Percentiles rank a stretch among this genome's conserved stretches.
phyloP scores from a whole-genome alignment of 1,140 invertebrate species.

The Calycopis cecrops region DNA sequence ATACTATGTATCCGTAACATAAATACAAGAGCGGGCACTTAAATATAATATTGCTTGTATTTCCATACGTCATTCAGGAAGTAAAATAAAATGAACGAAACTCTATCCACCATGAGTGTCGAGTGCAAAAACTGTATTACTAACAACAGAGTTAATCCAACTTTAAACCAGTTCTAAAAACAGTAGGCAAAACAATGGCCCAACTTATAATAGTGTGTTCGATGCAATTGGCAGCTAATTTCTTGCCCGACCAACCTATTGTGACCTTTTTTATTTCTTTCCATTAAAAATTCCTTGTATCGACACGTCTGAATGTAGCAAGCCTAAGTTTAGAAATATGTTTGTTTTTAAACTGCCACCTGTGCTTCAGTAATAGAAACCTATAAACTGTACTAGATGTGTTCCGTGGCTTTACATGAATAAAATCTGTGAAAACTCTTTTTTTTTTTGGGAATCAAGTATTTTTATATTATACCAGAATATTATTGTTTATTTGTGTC shows the following conservation, averaged over 20 bases:
- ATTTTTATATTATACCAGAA: too few species aligned
- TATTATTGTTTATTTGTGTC: too few species aligned
- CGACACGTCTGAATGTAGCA: not conserved
- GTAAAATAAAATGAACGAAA: slow-evolving; percentile 7
- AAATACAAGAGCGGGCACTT: too few species aligned
- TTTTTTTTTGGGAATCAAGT: too few species aligned
- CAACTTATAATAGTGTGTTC: slow-evolving; percentile 70
- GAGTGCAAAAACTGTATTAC: slow-evolving; percentile 24
- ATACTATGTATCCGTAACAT: too few species aligned
- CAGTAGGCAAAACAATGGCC: slow-evolving; percentile 56
- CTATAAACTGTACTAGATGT: too few species aligned
- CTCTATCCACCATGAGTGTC: slow-evolving; percentile 2
- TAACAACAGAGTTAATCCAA: slow-evolving; percentile 46
- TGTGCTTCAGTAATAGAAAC: too few species aligned
- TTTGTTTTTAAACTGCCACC: slow-evolving; percentile 13
- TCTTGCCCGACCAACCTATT: slow-evolving; percentile 50
- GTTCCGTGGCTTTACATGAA: too few species aligned
- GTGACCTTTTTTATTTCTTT: slow-evolving; percentile 51
- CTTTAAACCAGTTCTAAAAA: slow-evolving; percentile 62
- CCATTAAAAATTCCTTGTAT: slow-evolving; percentile 25
- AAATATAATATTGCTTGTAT: too few species aligned
- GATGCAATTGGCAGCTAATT: slow-evolving; percentile 72
- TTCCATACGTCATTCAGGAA: not conserved
- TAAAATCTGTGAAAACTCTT: too few species aligned
- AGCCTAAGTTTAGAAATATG: slow-evolving; percentile 7